These are phyloP conservation scores for Phainopepla nitens DNA, from an alignment of 2,113 vertebrate genomes.

Conservation along the genomic window DNA sequence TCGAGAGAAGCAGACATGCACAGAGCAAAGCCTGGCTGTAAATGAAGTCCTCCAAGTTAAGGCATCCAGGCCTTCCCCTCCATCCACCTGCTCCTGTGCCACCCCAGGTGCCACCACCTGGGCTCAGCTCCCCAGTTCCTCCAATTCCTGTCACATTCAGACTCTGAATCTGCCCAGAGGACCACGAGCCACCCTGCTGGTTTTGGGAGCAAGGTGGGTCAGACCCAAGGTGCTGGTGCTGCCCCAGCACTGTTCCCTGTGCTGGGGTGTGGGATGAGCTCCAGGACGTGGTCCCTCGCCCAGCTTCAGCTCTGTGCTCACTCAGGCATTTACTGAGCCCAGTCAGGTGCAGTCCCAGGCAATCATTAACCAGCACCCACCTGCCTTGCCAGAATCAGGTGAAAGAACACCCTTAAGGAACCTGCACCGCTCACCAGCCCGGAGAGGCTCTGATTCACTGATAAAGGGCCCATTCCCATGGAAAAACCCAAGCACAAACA, in stretches of 20 bases:
- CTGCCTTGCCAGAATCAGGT: background rate
- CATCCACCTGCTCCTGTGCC: background rate
- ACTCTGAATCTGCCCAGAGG: background rate
- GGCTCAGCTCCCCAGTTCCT: background rate
- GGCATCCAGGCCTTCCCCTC: background rate
- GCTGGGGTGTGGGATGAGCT: background rate
- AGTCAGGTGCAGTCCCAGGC: background rate
- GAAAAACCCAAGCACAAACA: background rate
- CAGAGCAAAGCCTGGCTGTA: background rate
- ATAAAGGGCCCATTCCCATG: background rate
- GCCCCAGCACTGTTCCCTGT: fast-evolving
- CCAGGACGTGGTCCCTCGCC: fast-evolving
- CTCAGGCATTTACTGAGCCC: background rate
- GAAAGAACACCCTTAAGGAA: background rate
- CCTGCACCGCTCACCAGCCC: fast-evolving
- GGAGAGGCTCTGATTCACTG: background rate
- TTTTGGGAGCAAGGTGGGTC: background rate
- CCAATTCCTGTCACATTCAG: fast-evolving
- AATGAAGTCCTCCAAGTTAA: background rate
- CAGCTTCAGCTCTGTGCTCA: background rate
- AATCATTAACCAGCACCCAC: constrained; percentile 23
- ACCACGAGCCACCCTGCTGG: fast-evolving
- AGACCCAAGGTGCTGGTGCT: fast-evolving
- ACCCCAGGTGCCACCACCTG: background rate
- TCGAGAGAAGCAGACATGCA: background rate